A percentile compares a stretch with the other conserved stretches of the same genome.
Evolutionary conservation across 2,888 invertebrate species (phyloP).

Genomic region (Panzeria rudis): DNA sequence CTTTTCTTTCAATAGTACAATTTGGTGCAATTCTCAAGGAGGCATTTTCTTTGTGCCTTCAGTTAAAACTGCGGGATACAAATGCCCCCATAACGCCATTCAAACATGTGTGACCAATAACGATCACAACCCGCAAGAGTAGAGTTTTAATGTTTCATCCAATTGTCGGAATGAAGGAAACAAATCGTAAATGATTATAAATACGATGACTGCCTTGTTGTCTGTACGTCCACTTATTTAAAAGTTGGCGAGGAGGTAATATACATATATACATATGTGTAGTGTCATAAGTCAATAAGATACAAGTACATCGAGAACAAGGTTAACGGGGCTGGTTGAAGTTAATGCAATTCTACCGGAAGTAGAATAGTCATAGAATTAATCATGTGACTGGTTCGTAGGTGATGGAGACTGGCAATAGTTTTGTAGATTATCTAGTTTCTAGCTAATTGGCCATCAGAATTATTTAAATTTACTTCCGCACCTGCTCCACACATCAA

Average conservation of each 20-base stretch:
- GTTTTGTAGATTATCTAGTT: no score
- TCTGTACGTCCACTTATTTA: neutral
- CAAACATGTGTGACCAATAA: slow-evolving; percentile 65
- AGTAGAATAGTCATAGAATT: no score
- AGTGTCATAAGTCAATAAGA: slow-evolving; percentile 50
- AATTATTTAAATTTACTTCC: no score
- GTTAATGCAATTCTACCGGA: no score
- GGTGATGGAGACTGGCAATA: no score
- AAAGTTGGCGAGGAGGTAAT: neutral
- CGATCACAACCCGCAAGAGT: slow-evolving; percentile 35
- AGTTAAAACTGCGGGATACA: slow-evolving; percentile 69
- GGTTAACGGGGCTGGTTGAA: neutral
- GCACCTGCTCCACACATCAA: no score
- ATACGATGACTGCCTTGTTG: slow-evolving; percentile 24
- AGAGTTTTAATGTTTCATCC: slow-evolving; percentile 45
- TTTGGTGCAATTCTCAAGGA: slow-evolving; percentile 42
- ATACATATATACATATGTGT: neutral
- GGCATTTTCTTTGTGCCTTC: slow-evolving; percentile 21
- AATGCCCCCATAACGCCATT: slow-evolving; percentile 70
- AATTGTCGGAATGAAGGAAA: slow-evolving; percentile 57
- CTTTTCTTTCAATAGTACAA: neutral
- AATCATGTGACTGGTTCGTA: no score
- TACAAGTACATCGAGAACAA: slow-evolving; percentile 13
- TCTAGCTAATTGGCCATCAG: no score
- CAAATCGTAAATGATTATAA: slow-evolving; percentile 68